phyloP scores from a whole-genome alignment of 2,113 vertebrate species.

The Tyrannus savana region DNA sequence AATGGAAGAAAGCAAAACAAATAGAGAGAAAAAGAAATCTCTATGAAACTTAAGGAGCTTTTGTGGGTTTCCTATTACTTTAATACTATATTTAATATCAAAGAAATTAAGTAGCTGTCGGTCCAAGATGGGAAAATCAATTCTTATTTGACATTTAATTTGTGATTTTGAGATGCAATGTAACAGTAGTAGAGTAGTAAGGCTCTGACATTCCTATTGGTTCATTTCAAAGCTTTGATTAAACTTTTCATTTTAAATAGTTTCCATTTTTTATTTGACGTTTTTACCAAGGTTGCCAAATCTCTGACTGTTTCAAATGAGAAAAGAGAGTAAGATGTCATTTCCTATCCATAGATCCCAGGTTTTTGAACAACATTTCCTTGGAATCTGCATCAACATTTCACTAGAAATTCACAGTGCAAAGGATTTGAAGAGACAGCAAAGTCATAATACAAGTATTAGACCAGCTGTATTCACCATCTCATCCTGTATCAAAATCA shows the following conservation, averaged over 20 bases:
- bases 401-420: constrained; percentile 7
- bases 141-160: constrained; percentile 63
- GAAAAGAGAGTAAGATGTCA: constrained; percentile 7
- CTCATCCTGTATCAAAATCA: constrained; percentile 18
- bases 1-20: constrained; percentile 12
- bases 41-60: constrained; percentile 2
- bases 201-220: constrained; percentile 30
- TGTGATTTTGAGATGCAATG: constrained; percentile 44
- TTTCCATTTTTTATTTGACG: constrained; percentile 24
- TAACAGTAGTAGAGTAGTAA: constrained; percentile 14
- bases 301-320: constrained; percentile 27
- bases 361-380: constrained; percentile 9
- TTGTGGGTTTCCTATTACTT: constrained; percentile 32
- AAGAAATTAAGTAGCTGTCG: constrained; percentile 44
- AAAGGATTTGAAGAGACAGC: constrained; percentile 26
- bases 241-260: constrained; percentile 31
- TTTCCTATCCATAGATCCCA: constrained; percentile 1
- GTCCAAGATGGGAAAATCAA: constrained; percentile 40
- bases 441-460: constrained; percentile 25
- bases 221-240: constrained; percentile 47
- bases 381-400: constrained; percentile 15
- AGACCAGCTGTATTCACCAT: background rate
- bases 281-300: constrained; percentile 37
- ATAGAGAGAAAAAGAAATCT: background rate
- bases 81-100: constrained; percentile 52